Evolutionary conservation across 2,113 vertebrate species (phyloP), one percentile per base, ranked within the genome.

Genomic region (Atractosteus spatula): DNA sequence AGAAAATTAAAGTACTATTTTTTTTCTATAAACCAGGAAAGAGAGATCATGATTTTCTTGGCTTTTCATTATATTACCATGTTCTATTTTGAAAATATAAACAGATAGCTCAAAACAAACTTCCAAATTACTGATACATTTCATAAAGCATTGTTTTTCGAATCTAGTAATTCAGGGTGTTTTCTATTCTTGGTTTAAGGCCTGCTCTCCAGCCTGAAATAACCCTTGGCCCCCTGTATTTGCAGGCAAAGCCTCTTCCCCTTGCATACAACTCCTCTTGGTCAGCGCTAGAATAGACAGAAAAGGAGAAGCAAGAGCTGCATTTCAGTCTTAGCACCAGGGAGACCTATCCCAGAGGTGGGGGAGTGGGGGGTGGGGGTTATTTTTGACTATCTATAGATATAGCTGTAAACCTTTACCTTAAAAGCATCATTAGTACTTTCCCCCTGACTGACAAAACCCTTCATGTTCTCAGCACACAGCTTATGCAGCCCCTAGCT

Each of bases 401-500:
- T 66, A 71, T 79, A 83, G 84, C 84, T 80, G 79, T 67, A 74
- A 73, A 80, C 80, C 74, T 83, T 86, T 86, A 85, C 80, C 76
- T 81, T 72, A 70, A 59, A 41, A 83, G 79, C 82, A 82, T 86
- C 77, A 81, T 86, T 88, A 91, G 90, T 88, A 89, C 76, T 83
- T 51, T 79, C 73, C 73, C 77, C 79, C 88, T 88, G 90, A 82
- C 87, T 88, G 84, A 73, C 73, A 79, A 86, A 81, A 83, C 80
- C 74, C 78, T 84, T 84, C 64, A 65, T 79, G 77, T 81, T 88
- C 77, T 85, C 83, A 80, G 80, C 81, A 85, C 82, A 87, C 79
- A 78, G 84, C 75, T 81, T 81, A 91, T 86, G 89, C 85, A 89
- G 88, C 87, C 87, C 89, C 83, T 83, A 83, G 90, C 86, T 88